These are phyloP conservation scores for Monomorium pharaonis DNA, from an alignment of 1,140 invertebrate genomes.

Conservation along the genomic window DNA sequence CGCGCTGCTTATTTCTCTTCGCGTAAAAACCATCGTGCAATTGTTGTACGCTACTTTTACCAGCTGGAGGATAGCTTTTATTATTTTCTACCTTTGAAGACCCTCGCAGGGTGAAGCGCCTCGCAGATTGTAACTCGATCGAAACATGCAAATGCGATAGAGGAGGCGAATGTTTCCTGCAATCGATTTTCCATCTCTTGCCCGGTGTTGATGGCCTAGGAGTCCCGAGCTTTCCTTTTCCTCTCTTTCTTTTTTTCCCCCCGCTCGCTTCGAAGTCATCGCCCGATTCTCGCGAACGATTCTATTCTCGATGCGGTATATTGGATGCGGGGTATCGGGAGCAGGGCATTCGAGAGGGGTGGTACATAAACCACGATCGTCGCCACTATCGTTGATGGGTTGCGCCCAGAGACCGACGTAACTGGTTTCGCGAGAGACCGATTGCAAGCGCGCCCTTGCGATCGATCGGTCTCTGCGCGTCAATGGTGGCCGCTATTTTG, in stretches of 20 bases:
- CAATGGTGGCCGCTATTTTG: slow-evolving; percentile 22
- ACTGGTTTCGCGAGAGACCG: slow-evolving; percentile 43
- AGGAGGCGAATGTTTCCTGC: neutral
- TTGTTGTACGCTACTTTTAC: neutral
- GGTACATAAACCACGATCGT: slow-evolving; percentile 52
- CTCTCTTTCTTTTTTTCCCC: neutral
- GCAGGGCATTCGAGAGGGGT: slow-evolving; percentile 12
- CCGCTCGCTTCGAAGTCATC: slow-evolving; percentile 27
- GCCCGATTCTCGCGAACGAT: slow-evolving; percentile 40
- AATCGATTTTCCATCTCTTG: slow-evolving; percentile 40
- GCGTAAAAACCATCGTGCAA: neutral
- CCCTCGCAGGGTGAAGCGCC: neutral
- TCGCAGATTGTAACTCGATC: neutral
- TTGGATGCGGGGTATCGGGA: slow-evolving; percentile 24
- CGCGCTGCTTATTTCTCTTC: neutral
- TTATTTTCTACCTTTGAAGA: neutral
- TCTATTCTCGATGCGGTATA: slow-evolving; percentile 32
- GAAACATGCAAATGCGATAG: neutral
- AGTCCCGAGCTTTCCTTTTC: neutral
- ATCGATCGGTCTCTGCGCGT: slow-evolving; percentile 2
- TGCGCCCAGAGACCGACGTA: slow-evolving; percentile 38
- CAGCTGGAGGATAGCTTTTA: neutral
- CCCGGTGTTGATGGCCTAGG: neutral
- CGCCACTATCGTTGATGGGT: slow-evolving; percentile 41
- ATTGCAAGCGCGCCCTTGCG: slow-evolving; percentile 14